Percentiles rank a stretch among this genome's conserved stretches.
These are phyloP conservation scores for Neotragus pygmaeus DNA, from an alignment of 2,113 vertebrate species.

Conservation along the genomic window DNA sequence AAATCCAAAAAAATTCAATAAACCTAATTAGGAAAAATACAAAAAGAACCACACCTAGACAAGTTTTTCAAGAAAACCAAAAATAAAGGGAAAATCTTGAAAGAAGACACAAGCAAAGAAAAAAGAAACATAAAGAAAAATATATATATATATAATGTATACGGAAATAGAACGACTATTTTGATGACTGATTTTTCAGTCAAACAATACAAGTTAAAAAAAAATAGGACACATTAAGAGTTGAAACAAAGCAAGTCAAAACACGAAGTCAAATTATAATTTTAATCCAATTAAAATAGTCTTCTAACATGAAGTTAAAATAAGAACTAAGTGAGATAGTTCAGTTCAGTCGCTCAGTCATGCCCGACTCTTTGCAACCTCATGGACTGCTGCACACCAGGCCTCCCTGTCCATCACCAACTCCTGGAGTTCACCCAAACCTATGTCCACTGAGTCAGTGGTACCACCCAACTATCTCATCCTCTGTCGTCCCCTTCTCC, in stretches of 20 bases:
- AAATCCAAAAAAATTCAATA: not conserved
- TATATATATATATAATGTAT: not conserved
- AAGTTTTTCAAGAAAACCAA: not conserved
- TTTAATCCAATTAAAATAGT: not conserved
- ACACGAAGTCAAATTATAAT: not conserved
- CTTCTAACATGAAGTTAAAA: not conserved
- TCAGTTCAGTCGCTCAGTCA: fast-evolving
- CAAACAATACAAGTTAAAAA: not conserved
- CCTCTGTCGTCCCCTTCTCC: not conserved
- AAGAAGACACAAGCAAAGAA: not conserved
- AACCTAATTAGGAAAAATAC: not conserved
- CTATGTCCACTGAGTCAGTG: not conserved
- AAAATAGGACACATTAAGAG: not conserved
- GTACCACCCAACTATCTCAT: not conserved
- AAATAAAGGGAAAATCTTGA: not conserved
- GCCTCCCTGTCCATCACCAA: not conserved
- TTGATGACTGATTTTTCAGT: not conserved
- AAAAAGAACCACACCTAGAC: not conserved
- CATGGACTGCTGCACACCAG: not conserved
- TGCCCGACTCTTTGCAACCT: not conserved
- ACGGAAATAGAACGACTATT: not conserved
- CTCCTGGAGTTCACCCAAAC: not conserved
- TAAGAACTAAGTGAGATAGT: not conserved
- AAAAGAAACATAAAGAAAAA: not conserved
- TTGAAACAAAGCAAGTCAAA: not conserved